Conservation (phyloP, 2,888 invertebrate genomes). For the Tribolium freemani region DNA sequence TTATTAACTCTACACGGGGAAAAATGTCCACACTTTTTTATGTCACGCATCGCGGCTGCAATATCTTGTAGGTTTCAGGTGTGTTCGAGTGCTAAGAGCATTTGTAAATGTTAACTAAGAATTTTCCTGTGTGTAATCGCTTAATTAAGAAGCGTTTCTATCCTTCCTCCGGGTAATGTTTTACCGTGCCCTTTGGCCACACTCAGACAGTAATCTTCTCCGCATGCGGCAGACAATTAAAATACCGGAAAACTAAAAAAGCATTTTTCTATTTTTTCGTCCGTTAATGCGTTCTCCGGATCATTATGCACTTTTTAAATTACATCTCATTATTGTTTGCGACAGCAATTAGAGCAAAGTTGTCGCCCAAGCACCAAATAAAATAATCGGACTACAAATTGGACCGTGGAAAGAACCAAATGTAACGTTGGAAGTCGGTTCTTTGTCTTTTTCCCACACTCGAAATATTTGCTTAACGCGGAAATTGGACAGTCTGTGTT, state of each 20-base stretch:
- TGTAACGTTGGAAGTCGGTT: constrained; percentile 13
- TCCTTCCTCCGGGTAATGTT: background rate
- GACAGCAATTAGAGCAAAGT: background rate
- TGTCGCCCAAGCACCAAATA: background rate
- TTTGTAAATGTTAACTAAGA: constrained; percentile 23
- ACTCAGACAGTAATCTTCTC: background rate
- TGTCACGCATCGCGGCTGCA: background rate
- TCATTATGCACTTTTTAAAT: constrained; percentile 27
- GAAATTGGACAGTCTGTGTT: constrained; percentile 24
- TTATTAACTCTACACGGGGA: too few relatives aligned
- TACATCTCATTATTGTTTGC: constrained; percentile 11
- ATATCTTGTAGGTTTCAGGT: constrained; percentile 1
- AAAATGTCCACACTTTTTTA: background rate
- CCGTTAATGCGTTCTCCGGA: constrained; percentile 17
- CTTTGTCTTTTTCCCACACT: constrained; percentile 20
- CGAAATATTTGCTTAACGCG: constrained; percentile 23
- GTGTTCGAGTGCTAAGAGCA: constrained; percentile 22
- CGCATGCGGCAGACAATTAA: constrained; percentile 3
- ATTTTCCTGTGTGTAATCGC: constrained; percentile 5
- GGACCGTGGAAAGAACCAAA: constrained; percentile 1
- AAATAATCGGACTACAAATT: constrained; percentile 17
- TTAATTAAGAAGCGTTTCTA: constrained; percentile 13
- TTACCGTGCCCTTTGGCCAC: constrained; percentile 1
- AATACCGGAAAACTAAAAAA: constrained; percentile 7
- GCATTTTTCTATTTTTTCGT: background rate